These are phyloP conservation scores for Physella acuta DNA, from an alignment of 1,140 invertebrate genomes.

Conservation along the genomic window DNA sequence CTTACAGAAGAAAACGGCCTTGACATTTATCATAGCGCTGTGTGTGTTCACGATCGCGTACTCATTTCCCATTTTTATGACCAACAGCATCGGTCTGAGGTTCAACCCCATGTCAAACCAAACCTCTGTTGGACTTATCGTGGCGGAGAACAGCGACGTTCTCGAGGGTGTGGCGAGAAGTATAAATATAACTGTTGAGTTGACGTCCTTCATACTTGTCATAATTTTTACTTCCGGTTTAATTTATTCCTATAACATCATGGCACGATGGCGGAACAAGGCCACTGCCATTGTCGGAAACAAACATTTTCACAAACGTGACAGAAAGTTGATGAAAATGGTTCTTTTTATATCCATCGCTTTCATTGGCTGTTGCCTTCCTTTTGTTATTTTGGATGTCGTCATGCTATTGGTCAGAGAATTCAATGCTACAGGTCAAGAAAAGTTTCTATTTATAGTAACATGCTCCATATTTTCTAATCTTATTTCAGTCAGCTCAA, in stretches of 20 bases:
- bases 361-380: neutral
- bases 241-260: no score
- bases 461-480: neutral
- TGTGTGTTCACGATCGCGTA: no score
- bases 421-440: neutral
- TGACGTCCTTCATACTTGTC: no score
- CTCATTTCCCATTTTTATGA: no score
- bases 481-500: neutral
- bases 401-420: neutral
- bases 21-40: no score
- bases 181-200: no score
- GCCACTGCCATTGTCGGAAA: neutral
- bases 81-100: no score
- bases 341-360: constrained; percentile 1
- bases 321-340: neutral
- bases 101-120: no score
- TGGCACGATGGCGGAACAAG: neutral
- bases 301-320: neutral
- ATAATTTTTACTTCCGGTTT: no score
- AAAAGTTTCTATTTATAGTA: neutral
- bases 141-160: neutral
- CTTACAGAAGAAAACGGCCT: no score
- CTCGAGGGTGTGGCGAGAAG: no score
- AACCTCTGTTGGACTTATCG: no score
- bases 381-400: neutral